Evolutionary conservation across 2,797 vertebrate genomes (phyloP), one percentile per base, ranked within the genome.

Genomic region (Coregonus ussuriensis): DNA sequence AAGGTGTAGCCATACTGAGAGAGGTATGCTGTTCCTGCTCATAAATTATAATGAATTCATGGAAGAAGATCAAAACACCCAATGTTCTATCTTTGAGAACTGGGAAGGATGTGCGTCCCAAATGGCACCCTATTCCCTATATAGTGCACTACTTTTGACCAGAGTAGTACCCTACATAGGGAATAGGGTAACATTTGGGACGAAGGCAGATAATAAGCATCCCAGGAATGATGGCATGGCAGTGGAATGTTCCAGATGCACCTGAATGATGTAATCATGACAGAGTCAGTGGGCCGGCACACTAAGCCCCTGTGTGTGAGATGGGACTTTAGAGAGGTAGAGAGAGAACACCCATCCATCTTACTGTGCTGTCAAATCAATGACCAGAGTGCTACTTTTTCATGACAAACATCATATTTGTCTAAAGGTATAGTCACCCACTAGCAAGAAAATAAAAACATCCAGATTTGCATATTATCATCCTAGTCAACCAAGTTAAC

Each of bases 121-220:
- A n/a, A 18, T 9, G 1, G 18, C 0, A n/a, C 6, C 56, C 56
- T 6, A n/a, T 21, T 21, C 56, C 18, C 56, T 59, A n/a, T 2
- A 3, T 21, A 59, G 56, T 59, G 56, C 56, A 9, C 56, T 59
- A 6, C 5, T 18, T 59, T 59, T 59, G n/a, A n/a, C 56, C 41
- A 47, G 9, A 11, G 56, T n/a, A 7, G 18, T 59, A n/a, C 56
- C 56, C 56, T 59, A 33, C 25, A 33, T 29, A 25, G 69, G 83
- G 83, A 25, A 21, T 7, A 25, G 62, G 86, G 81, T 77, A 9
- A 0, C 41, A 11, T 47, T 47, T 47, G 80, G 78, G 88, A 85
- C 84, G 87, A 87, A 89, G 84, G 83, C 83, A 76, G 85, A 87
- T 92, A 91, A 92, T 92, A 88, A 89, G 86, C 81, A 83, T 87